phyloP scores from a whole-genome alignment of 2,797 vertebrate species.

The Cynopterus sphinx region DNA sequence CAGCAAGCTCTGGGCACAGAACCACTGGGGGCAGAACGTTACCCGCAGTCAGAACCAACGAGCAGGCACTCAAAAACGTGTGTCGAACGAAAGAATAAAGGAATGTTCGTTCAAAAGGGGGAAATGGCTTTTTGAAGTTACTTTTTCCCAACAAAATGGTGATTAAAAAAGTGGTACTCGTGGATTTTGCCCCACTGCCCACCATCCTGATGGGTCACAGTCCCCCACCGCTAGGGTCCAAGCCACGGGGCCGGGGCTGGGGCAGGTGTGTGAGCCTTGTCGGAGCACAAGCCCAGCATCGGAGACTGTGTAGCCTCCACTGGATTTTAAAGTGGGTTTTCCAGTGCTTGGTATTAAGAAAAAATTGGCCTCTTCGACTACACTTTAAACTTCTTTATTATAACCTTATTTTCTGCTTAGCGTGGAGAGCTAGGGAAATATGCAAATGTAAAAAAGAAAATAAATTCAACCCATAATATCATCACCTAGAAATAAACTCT shows the following conservation, averaged over 20 bases:
- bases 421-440: neutral
- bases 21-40: neutral
- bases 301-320: neutral
- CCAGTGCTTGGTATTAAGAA: neutral
- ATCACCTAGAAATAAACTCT: neutral
- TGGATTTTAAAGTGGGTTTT: neutral
- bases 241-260: accelerated
- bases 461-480: neutral
- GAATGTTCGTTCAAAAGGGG: neutral
- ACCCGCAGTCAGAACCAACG: neutral
- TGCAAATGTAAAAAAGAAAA: constrained; percentile 16
- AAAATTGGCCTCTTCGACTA: constrained; percentile 8
- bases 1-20: neutral
- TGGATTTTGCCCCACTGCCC: neutral
- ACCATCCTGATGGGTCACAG: neutral
- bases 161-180: neutral
- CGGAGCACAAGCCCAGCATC: neutral
- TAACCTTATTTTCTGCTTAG: constrained; percentile 22
- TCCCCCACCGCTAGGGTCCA: neutral
- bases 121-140: neutral
- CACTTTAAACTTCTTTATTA: neutral
- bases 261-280: neutral
- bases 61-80: neutral
- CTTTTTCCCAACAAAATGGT: neutral
- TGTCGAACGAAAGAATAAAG: neutral